Evolutionary conservation across 2,797 vertebrate species (phyloP).

Genomic region (Bovichtus diacanthus): DNA sequence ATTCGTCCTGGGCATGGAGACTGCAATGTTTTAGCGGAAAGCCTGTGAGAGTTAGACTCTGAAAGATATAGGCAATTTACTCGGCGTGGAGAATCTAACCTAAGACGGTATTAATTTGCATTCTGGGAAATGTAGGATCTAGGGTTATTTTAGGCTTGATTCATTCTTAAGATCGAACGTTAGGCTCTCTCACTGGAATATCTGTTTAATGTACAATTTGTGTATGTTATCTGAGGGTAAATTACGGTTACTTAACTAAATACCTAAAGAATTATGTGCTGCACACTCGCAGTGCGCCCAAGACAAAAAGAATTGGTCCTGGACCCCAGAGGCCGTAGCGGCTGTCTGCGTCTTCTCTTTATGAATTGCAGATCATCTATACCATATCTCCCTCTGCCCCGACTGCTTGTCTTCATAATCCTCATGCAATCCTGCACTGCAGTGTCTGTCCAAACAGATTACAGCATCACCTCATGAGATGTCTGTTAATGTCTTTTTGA

Average conservation of each 20-base stretch:
- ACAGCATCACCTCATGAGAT: slow-evolving; percentile 59
- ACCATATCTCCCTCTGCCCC: slow-evolving; percentile 42
- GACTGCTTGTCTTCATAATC: slow-evolving; percentile 49
- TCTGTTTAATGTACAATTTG: neutral
- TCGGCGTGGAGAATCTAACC: neutral
- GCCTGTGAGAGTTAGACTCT: neutral
- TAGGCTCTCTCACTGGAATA: neutral
- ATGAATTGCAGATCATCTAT: slow-evolving; percentile 51
- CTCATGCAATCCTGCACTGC: slow-evolving; percentile 43
- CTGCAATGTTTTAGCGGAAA: neutral
- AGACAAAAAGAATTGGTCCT: slow-evolving; percentile 23
- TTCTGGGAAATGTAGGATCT: neutral
- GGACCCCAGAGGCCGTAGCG: slow-evolving; percentile 9
- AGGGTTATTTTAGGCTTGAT: neutral
- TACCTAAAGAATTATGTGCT: neutral
- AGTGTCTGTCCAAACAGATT: slow-evolving; percentile 73
- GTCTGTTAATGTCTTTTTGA: slow-evolving; percentile 75
- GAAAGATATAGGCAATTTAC: neutral
- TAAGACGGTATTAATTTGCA: neutral
- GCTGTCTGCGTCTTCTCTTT: slow-evolving; percentile 18
- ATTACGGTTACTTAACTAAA: neutral
- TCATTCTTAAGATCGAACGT: neutral
- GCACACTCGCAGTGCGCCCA: neutral
- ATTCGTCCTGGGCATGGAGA: neutral
- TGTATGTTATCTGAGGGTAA: neutral